These are phyloP conservation scores for Bursaphelenchus okinawaensis DNA, from an alignment of 2,888 invertebrate species.

Conservation along the genomic window DNA sequence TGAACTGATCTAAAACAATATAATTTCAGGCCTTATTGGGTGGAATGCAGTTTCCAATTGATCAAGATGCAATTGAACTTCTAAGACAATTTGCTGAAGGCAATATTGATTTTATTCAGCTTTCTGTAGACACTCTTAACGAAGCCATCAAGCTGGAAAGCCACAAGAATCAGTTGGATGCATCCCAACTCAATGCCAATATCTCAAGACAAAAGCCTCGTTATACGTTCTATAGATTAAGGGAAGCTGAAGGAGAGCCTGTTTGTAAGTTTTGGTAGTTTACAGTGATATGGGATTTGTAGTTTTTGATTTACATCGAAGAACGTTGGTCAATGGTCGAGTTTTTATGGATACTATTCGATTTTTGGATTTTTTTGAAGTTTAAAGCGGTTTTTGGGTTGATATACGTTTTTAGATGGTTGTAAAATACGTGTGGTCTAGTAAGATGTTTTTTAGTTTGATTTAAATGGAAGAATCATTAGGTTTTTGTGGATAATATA, in stretches of 20 bases:
- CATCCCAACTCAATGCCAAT: conserved; percentile 70
- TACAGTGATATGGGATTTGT: background rate
- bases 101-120: conserved; percentile 80
- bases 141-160: conserved; percentile 80
- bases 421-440: too few relatives aligned
- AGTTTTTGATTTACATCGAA: background rate
- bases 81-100: conserved; percentile 71
- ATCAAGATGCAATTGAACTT: conserved; percentile 72
- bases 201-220: conserved; percentile 80
- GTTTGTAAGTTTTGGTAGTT: conserved; percentile 23
- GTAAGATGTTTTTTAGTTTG: too few relatives aligned
- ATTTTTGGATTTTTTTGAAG: too few relatives aligned
- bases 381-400: background rate
- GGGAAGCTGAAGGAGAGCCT: conserved; percentile 21
- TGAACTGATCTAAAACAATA: background rate
- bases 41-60: conserved; percentile 82
- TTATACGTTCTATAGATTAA: conserved; percentile 74
- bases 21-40: conserved; percentile 67
- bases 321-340: too few relatives aligned
- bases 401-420: background rate
- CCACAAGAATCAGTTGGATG: conserved; percentile 68
- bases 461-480: too few relatives aligned
- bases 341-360: too few relatives aligned
- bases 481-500: background rate
- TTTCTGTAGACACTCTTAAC: conserved; percentile 73